Evolutionary conservation across 2,113 vertebrate species (phyloP).

Genomic region (Strix aluco): DNA sequence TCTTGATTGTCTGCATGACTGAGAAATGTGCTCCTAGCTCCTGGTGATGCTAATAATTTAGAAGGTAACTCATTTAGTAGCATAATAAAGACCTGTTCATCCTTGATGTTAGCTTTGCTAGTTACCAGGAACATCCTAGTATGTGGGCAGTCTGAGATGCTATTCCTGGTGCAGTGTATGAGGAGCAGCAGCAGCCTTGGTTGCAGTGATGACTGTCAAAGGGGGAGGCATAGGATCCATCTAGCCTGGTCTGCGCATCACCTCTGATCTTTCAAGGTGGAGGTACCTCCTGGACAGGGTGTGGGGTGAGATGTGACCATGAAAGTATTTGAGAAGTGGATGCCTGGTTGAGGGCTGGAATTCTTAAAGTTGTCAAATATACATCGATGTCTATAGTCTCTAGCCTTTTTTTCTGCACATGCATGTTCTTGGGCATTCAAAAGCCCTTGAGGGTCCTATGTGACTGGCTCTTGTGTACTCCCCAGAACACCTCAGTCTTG

Average conservation of each 20-base stretch:
- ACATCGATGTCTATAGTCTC: neutral
- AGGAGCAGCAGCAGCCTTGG: slow-evolving; percentile 23
- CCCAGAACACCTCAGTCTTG: neutral
- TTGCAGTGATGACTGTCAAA: slow-evolving; percentile 1
- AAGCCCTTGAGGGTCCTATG: neutral
- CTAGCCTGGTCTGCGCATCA: neutral
- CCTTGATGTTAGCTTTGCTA: neutral
- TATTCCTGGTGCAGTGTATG: slow-evolving; percentile 39
- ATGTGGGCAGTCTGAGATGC: slow-evolving; percentile 45
- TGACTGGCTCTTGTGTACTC: neutral
- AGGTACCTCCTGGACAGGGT: neutral
- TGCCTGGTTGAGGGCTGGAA: neutral
- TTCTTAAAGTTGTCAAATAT: neutral
- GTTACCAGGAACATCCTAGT: slow-evolving; percentile 29
- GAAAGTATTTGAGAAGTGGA: neutral
- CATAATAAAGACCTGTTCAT: neutral
- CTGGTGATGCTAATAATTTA: neutral
- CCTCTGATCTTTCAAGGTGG: neutral
- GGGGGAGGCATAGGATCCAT: neutral
- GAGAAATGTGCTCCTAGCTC: slow-evolving; percentile 13
- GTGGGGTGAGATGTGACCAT: neutral
- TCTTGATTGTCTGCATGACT: slow-evolving; percentile 21
- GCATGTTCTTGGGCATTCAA: neutral
- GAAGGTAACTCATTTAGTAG: neutral
- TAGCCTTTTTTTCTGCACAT: neutral